Base-by-base conservation (phyloP, 2,113 vertebrate species). In the Aldabrachelys gigantea region DNA sequence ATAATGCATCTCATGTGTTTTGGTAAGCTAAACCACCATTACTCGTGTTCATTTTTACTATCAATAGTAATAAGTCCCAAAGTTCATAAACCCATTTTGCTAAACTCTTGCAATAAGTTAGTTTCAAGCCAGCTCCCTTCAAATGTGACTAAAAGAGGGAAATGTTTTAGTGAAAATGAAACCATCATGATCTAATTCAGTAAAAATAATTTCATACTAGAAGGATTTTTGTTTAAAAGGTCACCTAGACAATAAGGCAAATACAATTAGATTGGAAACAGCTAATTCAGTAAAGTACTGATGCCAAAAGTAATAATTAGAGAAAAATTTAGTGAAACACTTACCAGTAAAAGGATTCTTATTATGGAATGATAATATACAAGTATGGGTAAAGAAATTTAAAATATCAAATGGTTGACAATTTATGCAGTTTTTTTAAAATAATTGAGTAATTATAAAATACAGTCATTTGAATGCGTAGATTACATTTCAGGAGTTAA, bases 251-350 rank as follows among this genome's bases (percentile, higher is more conserved):
- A 97, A 95, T 94, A 85, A 97, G 89, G 81, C 76, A 97, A 97
- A 96, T 96, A 83, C 94, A 97, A 97, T 97, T 96, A 97, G 78
- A 96, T 82, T 95, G 13, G 50, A 97, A 97, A 84, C 19, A 86
- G 91, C 78, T 96, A 98, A 98, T 97, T 97, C 91, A 97, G 96
- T 96, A 96, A 96, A 94, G 94, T 85, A 95, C 89, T 85, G 90
- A 95, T 95, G 94, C 84, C 91, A 97, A 96, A 98, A 97, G 87
- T 92, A 96, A 95, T 94, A 97, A 97, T 96, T 94, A 91, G 62
- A 92, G 82, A 75, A 95, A 97, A 92, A 94, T 97, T 96, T 93
- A 96, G 93, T 93, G 84, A 76, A 97, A 95, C 49, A 85, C 38
- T 94, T 93, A 95, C 96, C 93, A 97, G 81, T 75, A 87, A 97